Conservation (phyloP, 1,140 invertebrate genomes). For the Notospermus geniculatus region DNA sequence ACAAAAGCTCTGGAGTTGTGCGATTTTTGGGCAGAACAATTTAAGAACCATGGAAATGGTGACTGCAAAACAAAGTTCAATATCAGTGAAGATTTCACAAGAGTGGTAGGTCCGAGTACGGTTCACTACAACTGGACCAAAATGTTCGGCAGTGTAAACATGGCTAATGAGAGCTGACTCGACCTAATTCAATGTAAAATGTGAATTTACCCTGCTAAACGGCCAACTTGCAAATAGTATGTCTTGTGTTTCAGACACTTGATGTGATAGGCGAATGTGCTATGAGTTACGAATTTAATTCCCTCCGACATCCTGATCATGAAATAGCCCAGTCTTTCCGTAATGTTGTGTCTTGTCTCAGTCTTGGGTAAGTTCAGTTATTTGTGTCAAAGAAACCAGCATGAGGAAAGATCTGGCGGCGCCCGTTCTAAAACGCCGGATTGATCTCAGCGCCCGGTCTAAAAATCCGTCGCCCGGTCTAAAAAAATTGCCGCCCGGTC, state of each 20-base stretch:
- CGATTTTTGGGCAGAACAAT: background rate
- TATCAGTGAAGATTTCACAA: background rate
- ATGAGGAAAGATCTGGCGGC: no score
- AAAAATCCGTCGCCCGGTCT: no score
- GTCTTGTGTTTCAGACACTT: constrained; percentile 13
- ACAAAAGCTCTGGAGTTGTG: background rate
- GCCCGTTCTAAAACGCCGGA: no score
- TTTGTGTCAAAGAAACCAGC: no score
- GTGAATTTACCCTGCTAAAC: no score
- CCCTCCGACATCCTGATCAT: constrained; percentile 11
- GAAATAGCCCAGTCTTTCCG: constrained; percentile 6
- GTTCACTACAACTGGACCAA: no score
- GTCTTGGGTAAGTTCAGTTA: background rate
- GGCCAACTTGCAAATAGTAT: no score
- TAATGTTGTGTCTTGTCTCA: background rate
- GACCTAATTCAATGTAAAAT: no score
- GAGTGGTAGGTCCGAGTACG: constrained; percentile 1
- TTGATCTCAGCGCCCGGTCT: no score
- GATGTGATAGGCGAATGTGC: constrained; percentile 16
- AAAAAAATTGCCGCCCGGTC: no score
- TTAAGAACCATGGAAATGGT: background rate
- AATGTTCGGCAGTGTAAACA: no score
- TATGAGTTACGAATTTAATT: constrained; percentile 16
- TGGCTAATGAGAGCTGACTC: no score
- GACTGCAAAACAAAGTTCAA: background rate